Conservation (phyloP, 2,113 vertebrate genomes). For the Heteronetta atricapilla region DNA sequence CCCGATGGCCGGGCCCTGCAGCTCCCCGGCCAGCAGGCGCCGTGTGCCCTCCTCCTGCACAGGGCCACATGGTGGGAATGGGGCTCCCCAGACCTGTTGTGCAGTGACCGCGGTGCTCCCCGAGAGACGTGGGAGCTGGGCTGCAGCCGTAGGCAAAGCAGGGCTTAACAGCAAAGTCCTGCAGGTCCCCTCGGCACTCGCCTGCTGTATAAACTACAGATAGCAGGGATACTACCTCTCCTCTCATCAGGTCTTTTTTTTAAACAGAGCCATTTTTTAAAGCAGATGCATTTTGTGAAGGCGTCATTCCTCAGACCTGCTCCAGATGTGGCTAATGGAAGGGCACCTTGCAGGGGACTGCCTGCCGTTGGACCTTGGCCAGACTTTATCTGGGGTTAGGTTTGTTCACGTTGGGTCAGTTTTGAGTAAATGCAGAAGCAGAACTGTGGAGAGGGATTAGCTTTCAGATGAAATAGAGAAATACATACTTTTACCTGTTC, state of each 20-base stretch:
- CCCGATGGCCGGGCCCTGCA: not conserved
- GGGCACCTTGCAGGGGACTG: not conserved
- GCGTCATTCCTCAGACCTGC: not conserved
- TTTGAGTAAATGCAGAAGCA: not conserved
- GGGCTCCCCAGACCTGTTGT: not conserved
- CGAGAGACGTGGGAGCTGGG: not conserved
- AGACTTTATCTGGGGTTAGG: not conserved
- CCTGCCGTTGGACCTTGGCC: not conserved
- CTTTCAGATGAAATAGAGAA: not conserved
- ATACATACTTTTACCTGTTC: not conserved
- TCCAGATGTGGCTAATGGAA: not conserved
- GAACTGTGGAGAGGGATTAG: not conserved
- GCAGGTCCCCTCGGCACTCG: not conserved
- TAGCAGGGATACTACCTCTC: not conserved
- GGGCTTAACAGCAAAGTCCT: not conserved
- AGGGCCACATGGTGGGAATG: not conserved
- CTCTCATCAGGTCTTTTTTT: not conserved
- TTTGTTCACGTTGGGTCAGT: not conserved
- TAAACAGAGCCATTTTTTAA: not conserved
- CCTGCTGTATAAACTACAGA: not conserved
- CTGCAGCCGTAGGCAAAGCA: not conserved
- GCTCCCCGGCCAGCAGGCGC: not conserved
- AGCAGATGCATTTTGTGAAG: not conserved
- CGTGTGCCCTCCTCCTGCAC: not conserved
- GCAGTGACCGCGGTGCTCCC: not conserved